Percentiles rank a stretch among this genome's conserved stretches.
These are phyloP conservation scores for Alcis repandata DNA, from an alignment of 2,888 invertebrate genomes.

Conservation along the genomic window DNA sequence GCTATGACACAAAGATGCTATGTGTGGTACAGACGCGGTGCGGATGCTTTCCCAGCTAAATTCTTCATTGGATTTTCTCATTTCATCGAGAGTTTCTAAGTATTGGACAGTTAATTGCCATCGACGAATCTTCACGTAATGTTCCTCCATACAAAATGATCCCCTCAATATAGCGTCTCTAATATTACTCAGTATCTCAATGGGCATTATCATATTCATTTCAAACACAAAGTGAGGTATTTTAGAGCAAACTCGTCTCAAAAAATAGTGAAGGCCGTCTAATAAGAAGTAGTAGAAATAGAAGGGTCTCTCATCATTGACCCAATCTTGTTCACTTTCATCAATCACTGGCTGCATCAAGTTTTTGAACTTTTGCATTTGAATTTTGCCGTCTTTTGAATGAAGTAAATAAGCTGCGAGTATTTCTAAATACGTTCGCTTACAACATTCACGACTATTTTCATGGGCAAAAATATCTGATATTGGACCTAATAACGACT, in stretches of 20 bases:
- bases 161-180: background rate
- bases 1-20: constrained; percentile 9
- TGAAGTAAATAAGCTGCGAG: constrained; percentile 17
- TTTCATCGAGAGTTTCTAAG: constrained; percentile 7
- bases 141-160: constrained; percentile 8
- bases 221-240: constrained; percentile 9
- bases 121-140: constrained; percentile 11
- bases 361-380: constrained; percentile 21
- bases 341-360: constrained; percentile 18
- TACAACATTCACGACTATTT: background rate
- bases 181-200: constrained; percentile 4
- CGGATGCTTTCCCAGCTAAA: constrained; percentile 12
- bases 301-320: background rate
- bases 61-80: constrained; percentile 5
- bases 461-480: background rate
- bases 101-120: constrained; percentile 18
- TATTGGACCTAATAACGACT: constrained; percentile 2
- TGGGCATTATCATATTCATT: constrained; percentile 13
- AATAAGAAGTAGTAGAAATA: too few relatives aligned
- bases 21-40: background rate
- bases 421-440: background rate
- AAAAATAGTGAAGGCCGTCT: background rate
- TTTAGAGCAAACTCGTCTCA: background rate
- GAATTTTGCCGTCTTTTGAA: constrained; percentile 16
- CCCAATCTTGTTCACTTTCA: constrained; percentile 12